Conservation (phyloP, 2,113 vertebrate genomes). For the Tachycineta bicolor region DNA sequence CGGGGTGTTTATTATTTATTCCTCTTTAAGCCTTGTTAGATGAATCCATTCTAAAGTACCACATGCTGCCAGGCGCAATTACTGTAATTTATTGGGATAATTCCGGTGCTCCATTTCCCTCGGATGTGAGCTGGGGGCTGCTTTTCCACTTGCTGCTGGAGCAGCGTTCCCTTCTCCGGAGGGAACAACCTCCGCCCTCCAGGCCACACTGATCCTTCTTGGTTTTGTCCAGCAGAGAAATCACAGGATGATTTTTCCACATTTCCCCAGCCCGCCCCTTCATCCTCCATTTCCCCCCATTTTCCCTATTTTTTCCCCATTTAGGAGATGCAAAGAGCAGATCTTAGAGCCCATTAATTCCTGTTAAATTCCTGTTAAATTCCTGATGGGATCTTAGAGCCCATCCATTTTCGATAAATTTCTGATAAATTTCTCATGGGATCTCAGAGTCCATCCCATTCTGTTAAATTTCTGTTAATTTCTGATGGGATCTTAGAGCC, state of each 20-base stretch:
- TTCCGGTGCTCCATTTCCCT: not conserved
- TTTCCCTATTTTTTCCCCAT: not conserved
- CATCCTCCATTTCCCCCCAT: too few relatives aligned
- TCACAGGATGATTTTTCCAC: too few relatives aligned
- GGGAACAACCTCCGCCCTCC: not conserved
- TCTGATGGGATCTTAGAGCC: not conserved
- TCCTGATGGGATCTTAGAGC: not conserved
- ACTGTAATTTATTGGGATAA: conserved; percentile 45
- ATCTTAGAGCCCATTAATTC: not conserved
- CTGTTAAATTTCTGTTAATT: too few relatives aligned
- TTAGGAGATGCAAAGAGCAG: not conserved
- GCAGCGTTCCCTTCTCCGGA: not conserved
- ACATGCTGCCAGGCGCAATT: conserved; percentile 44
- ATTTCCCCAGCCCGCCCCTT: too few relatives aligned
- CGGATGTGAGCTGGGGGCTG: not conserved
- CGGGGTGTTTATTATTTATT: conserved; percentile 59
- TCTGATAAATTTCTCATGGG: not conserved
- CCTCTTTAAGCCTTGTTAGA: conserved; percentile 34
- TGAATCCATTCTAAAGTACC: conserved; percentile 45
- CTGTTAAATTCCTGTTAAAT: too few relatives aligned
- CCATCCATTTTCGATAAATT: not conserved
- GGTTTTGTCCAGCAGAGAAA: not conserved
- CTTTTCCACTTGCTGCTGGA: fast-evolving
- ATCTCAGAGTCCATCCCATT: too few relatives aligned
- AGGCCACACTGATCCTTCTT: not conserved